Conservation (phyloP, 2,888 invertebrate genomes). For the Drosophila neonasuta region DNA sequence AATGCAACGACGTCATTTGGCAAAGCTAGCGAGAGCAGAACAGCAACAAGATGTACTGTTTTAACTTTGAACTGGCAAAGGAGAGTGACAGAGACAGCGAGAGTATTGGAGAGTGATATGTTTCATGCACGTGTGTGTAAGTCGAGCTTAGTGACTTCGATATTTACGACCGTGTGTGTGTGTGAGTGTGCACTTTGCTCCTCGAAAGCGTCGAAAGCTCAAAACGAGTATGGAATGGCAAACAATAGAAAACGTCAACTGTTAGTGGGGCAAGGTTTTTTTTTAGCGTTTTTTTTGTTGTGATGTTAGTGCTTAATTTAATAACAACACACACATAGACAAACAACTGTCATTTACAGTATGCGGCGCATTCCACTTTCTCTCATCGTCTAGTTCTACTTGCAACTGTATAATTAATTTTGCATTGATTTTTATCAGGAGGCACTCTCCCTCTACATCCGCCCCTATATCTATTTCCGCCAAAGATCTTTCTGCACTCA, state of each 20-base stretch:
- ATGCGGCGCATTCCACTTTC: conserved; percentile 56
- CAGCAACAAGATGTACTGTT: conserved; percentile 18
- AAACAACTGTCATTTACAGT: conserved; percentile 34
- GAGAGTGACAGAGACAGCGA: conserved; percentile 11
- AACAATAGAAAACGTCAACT: conserved; percentile 50
- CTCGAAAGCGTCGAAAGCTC: conserved; percentile 56
- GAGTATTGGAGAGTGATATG: conserved; percentile 4
- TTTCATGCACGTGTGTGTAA: conserved; percentile 33
- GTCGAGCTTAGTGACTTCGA: conserved; percentile 60
- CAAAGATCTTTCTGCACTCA: conserved; percentile 26
- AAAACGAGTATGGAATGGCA: conserved; percentile 38
- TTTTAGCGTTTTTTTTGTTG: conserved; percentile 5
- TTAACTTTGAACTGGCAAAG: conserved; percentile 21
- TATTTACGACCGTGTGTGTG: conserved; percentile 4
- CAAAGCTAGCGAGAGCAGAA: conserved; percentile 9
- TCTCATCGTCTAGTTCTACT: conserved; percentile 20
- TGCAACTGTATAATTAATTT: conserved; percentile 53
- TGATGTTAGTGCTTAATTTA: conserved; percentile 58
- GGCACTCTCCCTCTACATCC: conserved; percentile 8
- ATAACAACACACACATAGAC: conserved; percentile 47
- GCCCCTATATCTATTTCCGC: conserved; percentile 30
- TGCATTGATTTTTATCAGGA: conserved; percentile 63
- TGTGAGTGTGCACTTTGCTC: conserved; percentile 63
- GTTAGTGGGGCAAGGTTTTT: conserved; percentile 35
- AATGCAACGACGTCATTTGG: conserved; percentile 37